Evolutionary conservation across 1,140 invertebrate species (phyloP).

Genomic region (Trichonephila clavata): DNA sequence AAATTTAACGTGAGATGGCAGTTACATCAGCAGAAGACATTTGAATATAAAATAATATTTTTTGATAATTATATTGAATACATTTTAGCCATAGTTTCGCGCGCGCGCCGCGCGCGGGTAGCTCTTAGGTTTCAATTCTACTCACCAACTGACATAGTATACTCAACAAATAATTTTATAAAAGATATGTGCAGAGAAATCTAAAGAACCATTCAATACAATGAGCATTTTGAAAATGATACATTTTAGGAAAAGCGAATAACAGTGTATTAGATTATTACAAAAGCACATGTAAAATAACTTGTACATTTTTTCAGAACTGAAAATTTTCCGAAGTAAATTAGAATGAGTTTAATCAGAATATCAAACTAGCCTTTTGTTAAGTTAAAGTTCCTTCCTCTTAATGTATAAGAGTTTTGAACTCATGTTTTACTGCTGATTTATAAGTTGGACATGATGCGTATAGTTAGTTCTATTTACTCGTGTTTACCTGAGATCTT

Average conservation of each 20-base stretch:
- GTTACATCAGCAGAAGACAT: background rate
- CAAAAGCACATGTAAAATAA: background rate
- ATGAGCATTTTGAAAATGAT: background rate
- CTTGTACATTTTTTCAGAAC: too few relatives aligned
- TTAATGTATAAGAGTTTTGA: too few relatives aligned
- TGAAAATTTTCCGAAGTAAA: too few relatives aligned
- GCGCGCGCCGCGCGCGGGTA: background rate
- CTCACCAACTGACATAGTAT: background rate
- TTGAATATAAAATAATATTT: background rate
- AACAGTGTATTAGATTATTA: background rate
- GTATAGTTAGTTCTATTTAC: too few relatives aligned
- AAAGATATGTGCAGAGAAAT: background rate
- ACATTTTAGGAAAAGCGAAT: background rate
- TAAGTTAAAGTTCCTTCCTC: too few relatives aligned
- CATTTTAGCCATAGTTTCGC: background rate
- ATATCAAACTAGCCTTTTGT: too few relatives aligned
- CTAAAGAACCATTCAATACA: background rate
- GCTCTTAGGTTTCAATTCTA: slow-evolving; percentile 6
- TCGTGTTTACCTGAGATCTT: too few relatives aligned
- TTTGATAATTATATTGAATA: background rate
- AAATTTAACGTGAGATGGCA: background rate
- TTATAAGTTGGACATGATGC: too few relatives aligned
- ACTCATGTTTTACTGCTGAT: too few relatives aligned
- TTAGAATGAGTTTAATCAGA: too few relatives aligned
- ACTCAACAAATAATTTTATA: background rate